phyloP scores from a whole-genome alignment of 2,888 invertebrate species.

The Polydrusus cervinus region DNA sequence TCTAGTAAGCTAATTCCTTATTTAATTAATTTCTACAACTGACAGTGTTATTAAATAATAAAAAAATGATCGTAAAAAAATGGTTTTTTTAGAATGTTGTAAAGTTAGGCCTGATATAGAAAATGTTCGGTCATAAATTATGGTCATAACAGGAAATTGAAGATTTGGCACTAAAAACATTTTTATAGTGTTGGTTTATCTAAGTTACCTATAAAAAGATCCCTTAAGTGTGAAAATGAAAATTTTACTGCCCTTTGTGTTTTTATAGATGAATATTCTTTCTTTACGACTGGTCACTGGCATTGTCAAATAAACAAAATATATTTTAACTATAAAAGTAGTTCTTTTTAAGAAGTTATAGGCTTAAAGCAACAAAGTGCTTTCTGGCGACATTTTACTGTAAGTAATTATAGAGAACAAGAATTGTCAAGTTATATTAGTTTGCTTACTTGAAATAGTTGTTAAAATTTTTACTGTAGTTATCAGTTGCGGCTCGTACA shows the following conservation, averaged over 20 bases:
- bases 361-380: no score
- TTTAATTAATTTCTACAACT: no score
- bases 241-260: constrained; percentile 8
- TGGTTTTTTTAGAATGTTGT: constrained; percentile 13
- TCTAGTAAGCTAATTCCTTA: no score
- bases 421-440: no score
- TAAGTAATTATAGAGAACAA: no score
- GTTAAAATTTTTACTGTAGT: no score
- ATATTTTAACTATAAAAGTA: no score
- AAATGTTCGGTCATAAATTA: not conserved
- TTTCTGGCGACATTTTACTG: no score
- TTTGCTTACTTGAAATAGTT: no score
- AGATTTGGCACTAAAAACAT: constrained; percentile 24
- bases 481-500: no score
- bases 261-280: not conserved
- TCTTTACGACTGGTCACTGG: not conserved
- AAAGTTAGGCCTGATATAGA: not conserved
- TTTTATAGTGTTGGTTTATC: constrained; percentile 21
- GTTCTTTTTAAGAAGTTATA: no score
- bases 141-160: constrained; percentile 17
- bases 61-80: constrained; percentile 24
- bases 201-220: constrained; percentile 15
- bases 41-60: constrained; percentile 14
- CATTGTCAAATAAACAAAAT: not conserved
- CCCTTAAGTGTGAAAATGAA: constrained; percentile 11